Percentiles rank a stretch among this genome's conserved stretches.
phyloP scores from a whole-genome alignment of 2,113 vertebrate genomes.

The Gracilinanus agilis region DNA sequence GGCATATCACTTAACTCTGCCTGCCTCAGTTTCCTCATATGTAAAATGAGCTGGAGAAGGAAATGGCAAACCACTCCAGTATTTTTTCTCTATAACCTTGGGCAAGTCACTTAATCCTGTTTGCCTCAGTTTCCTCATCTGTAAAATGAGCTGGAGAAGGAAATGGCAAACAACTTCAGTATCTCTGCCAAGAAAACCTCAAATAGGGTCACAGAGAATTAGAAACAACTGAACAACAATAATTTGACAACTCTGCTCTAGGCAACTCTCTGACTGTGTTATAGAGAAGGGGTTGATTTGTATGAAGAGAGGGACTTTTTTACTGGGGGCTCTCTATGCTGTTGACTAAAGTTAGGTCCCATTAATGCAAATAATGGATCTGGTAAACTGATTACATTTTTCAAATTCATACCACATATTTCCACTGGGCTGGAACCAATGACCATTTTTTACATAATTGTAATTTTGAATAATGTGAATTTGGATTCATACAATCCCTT shows the following conservation, averaged over 20 bases:
- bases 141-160: too few relatives aligned
- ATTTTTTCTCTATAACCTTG: too few relatives aligned
- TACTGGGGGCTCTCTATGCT: neutral
- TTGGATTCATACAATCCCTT: neutral
- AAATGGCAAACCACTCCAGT: too few relatives aligned
- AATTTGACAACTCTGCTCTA: neutral
- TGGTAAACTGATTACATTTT: neutral
- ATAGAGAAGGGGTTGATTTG: neutral
- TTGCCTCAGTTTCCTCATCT: too few relatives aligned
- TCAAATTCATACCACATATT: neutral
- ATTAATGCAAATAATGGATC: neutral
- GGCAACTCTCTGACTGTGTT: neutral
- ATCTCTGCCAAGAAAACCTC: too few relatives aligned
- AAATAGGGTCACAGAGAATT: too few relatives aligned
- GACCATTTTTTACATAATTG: neutral
- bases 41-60: too few relatives aligned
- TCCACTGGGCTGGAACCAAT: neutral
- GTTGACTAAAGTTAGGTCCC: neutral
- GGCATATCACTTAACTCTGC: too few relatives aligned
- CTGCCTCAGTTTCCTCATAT: too few relatives aligned
- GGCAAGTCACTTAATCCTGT: too few relatives aligned
- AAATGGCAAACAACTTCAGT: too few relatives aligned
- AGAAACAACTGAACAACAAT: too few relatives aligned
- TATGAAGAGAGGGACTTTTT: neutral
- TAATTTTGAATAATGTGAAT: neutral